Conservation (phyloP, 2,113 vertebrate genomes). For the Indri indri region DNA sequence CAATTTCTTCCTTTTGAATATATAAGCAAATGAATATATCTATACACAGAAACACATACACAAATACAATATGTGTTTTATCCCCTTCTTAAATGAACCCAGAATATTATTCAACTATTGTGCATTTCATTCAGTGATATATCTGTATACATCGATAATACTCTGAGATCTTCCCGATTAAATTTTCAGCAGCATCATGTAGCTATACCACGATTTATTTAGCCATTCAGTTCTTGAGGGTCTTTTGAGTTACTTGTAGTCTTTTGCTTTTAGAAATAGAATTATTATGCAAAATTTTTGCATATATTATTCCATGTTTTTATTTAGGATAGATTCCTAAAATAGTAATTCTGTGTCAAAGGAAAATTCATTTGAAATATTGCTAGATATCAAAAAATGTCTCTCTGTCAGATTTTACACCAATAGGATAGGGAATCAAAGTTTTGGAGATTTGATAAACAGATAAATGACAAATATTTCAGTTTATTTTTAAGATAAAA, state of each 20-base stretch:
- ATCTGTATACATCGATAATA: neutral
- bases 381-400: neutral
- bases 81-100: neutral
- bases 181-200: neutral
- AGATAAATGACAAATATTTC: neutral
- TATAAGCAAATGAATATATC: neutral
- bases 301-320: neutral
- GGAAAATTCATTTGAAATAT: neutral
- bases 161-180: neutral
- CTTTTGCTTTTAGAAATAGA: neutral
- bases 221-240: neutral
- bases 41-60: neutral
- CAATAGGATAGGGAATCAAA: neutral
- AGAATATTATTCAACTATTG: neutral
- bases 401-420: neutral
- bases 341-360: neutral
- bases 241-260: neutral
- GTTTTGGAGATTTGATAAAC: neutral
- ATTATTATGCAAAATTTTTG: neutral
- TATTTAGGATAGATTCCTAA: neutral
- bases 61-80: neutral
- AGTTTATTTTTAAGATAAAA: neutral
- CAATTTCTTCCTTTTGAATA: neutral
- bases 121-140: neutral
- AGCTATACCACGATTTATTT: neutral